Conservation (phyloP, 2,888 invertebrate species). For the Luffia ferchaultella region DNA sequence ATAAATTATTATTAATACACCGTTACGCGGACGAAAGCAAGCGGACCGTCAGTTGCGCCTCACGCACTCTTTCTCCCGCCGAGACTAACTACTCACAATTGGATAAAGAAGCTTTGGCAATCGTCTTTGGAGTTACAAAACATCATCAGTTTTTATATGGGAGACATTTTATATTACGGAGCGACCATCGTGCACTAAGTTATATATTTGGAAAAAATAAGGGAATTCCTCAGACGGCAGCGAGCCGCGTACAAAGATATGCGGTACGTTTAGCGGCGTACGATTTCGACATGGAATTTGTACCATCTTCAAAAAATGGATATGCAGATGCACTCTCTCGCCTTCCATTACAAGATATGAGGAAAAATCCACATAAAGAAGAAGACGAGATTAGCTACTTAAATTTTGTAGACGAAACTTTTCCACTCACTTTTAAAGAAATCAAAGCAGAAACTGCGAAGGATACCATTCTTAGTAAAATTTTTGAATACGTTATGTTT, state of each 20-base stretch:
- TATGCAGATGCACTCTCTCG: not conserved
- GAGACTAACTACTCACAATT: too few species aligned
- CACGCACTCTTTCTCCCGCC: too few species aligned
- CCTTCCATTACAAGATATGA: not conserved
- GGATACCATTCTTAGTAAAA: not conserved
- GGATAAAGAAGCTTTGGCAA: too few species aligned
- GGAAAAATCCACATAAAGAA: constrained; percentile 1
- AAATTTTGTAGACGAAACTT: not conserved
- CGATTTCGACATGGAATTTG: not conserved
- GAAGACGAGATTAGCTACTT: not conserved
- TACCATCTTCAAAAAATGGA: not conserved
- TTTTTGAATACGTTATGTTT: not conserved
- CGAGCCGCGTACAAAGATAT: not conserved
- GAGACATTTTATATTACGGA: too few species aligned
- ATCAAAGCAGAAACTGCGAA: not conserved
- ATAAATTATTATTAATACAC: too few species aligned
- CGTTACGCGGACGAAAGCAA: too few species aligned
- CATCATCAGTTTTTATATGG: too few species aligned
- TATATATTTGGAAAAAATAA: too few species aligned
- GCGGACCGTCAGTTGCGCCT: too few species aligned
- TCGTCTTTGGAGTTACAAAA: too few species aligned
- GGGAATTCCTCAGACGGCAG: not conserved
- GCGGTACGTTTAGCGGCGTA: not conserved
- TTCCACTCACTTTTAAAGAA: not conserved
- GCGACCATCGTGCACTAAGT: too few species aligned